These are phyloP conservation scores for Oncorhynchus clarkii DNA, from an alignment of 2,113 vertebrate genomes.

Conservation along the genomic window DNA sequence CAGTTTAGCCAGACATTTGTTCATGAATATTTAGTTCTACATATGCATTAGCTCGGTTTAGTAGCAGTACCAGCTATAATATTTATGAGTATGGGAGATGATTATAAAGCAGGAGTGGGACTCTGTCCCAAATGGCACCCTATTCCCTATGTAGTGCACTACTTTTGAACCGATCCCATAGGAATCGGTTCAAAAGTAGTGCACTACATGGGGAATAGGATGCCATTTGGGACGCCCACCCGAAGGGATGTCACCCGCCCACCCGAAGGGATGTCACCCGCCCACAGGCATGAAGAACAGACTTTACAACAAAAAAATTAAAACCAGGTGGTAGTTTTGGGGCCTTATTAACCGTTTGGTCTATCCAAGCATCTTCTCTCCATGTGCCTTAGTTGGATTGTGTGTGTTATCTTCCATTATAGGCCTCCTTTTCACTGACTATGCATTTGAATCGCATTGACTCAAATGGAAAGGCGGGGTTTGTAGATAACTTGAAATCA, in stretches of 20 bases:
- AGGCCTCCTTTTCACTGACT: no score
- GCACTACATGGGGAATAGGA: no score
- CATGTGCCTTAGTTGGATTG: not conserved
- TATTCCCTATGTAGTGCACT: no score
- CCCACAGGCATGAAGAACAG: conserved; percentile 35
- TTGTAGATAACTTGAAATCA: no score
- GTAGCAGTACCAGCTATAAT: conserved; percentile 54
- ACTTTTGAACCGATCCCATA: no score
- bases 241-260: conserved; percentile 50
- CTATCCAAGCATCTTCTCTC: not conserved
- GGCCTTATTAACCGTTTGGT: not conserved
- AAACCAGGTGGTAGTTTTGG: not conserved
- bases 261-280: conserved; percentile 48
- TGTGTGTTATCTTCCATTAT: not conserved
- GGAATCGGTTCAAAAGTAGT: no score
- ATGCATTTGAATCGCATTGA: no score
- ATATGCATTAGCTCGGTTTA: conserved; percentile 65
- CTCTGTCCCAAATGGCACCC: no score
- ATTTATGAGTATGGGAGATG: conserved; percentile 70
- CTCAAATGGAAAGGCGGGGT: no score
- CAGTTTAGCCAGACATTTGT: conserved; percentile 69
- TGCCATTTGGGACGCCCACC: no score
- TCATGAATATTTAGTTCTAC: conserved; percentile 73
- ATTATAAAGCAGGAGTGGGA: conserved; percentile 55
- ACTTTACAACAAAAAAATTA: not conserved